A percentile compares a stretch with the other conserved stretches of the same genome.
Evolutionary conservation across 2,888 invertebrate genomes (phyloP).

Genomic region (Dolichopus griseipennis): DNA sequence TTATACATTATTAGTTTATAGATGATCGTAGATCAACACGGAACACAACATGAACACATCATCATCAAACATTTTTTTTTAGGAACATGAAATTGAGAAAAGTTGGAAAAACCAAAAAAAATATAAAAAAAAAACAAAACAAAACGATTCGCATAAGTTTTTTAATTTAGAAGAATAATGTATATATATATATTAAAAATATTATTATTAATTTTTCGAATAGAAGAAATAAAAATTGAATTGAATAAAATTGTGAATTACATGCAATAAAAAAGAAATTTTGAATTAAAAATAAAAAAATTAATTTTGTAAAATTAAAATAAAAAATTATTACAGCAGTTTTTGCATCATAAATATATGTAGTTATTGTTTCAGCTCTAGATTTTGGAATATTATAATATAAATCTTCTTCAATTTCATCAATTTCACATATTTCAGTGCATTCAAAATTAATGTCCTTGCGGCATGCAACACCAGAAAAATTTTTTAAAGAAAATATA

Average conservation of each 20-base stretch:
- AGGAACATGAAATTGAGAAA: too few species aligned
- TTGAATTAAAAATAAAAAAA: slow-evolving; percentile 23
- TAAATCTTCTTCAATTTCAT: neutral
- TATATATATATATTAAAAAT: neutral
- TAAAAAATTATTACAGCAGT: slow-evolving; percentile 7
- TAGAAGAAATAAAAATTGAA: neutral
- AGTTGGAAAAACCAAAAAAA: too few species aligned
- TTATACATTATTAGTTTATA: neutral
- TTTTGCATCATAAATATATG: neutral
- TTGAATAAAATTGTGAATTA: neutral
- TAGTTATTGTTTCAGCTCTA: neutral
- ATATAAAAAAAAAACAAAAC: too few species aligned
- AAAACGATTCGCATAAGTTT: neutral
- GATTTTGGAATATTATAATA: neutral
- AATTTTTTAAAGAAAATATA: neutral
- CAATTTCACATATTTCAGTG: neutral
- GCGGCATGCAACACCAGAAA: slow-evolving; percentile 3
- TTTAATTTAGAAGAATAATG: neutral
- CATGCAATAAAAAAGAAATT: slow-evolving; percentile 16
- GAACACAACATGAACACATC: neutral
- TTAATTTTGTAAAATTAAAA: slow-evolving; percentile 13
- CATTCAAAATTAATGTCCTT: neutral
- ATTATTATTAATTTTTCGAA: too few species aligned
- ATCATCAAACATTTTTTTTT: neutral
- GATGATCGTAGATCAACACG: neutral